Evolutionary conservation across 1,140 invertebrate genomes (phyloP).

Genomic region (Trypoxylus dichotomus): DNA sequence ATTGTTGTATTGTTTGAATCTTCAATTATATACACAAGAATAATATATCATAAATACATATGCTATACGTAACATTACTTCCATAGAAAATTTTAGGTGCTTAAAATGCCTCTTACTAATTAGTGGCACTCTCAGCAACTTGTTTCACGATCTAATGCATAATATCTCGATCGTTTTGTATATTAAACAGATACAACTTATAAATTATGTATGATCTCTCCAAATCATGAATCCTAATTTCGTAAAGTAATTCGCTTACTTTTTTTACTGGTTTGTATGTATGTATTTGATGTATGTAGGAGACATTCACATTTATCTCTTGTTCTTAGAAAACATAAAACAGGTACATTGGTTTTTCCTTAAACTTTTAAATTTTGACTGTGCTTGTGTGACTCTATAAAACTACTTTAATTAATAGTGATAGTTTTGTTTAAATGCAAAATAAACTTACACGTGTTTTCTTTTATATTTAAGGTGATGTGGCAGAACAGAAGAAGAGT

Average conservation of each 20-base stretch:
- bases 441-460: slow-evolving; percentile 19
- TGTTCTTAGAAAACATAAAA: not conserved
- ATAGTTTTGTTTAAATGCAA: slow-evolving; percentile 8
- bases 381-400: not conserved
- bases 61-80: too few relatives aligned
- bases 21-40: too few relatives aligned
- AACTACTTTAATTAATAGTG: slow-evolving; percentile 20
- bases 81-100: too few relatives aligned
- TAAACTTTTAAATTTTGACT: not conserved
- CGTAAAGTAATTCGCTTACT: not conserved
- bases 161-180: not conserved
- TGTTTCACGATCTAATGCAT: too few relatives aligned
- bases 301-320: not conserved
- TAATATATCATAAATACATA: too few relatives aligned
- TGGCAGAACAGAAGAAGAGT: slow-evolving; percentile 31
- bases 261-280: not conserved
- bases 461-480: slow-evolving; percentile 28
- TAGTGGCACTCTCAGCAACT: too few relatives aligned
- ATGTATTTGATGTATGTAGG: not conserved
- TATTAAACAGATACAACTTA: not conserved
- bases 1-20: too few relatives aligned
- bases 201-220: slow-evolving; percentile 15
- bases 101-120: too few relatives aligned
- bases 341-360: not conserved
- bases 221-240: not conserved